phyloP scores from a whole-genome alignment of 2,888 invertebrate species.

The Slavum lentiscoides region DNA sequence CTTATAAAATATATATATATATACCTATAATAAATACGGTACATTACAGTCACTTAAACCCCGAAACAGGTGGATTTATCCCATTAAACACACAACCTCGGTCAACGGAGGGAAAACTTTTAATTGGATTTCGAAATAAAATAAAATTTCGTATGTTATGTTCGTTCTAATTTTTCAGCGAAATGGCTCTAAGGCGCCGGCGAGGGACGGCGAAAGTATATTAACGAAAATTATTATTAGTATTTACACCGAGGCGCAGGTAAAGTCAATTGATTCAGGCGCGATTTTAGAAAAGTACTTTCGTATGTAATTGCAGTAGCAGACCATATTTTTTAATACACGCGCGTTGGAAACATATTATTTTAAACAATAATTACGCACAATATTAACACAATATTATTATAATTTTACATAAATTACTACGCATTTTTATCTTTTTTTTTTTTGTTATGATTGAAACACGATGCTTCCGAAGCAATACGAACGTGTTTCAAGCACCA shows the following conservation, averaged over 20 bases:
- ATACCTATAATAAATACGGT: neutral
- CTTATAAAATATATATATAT: neutral
- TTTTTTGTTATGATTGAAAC: too few relatives aligned
- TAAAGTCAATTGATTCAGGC: neutral
- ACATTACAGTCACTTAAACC: slow-evolving; percentile 33
- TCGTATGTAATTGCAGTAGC: too few relatives aligned
- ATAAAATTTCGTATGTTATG: slow-evolving; percentile 25
- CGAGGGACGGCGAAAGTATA: neutral
- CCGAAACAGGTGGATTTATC: slow-evolving; percentile 16
- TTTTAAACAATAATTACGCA: too few relatives aligned
- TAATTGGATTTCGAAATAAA: slow-evolving; percentile 32
- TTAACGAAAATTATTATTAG: neutral
- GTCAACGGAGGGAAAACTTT: slow-evolving; percentile 34
- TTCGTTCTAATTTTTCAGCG: slow-evolving; percentile 6
- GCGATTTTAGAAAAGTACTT: neutral
- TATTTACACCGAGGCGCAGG: neutral
- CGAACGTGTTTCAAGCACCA: too few relatives aligned
- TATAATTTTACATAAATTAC: too few relatives aligned
- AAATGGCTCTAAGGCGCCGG: neutral
- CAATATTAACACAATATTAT: too few relatives aligned
- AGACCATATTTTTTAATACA: too few relatives aligned
- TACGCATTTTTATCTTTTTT: too few relatives aligned
- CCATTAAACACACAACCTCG: slow-evolving; percentile 9
- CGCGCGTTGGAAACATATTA: too few relatives aligned
- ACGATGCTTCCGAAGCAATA: too few relatives aligned